Percentiles rank a stretch among this genome's conserved stretches.
Conservation (phyloP, 2,888 invertebrate species). For the Eupithecia dodoneata region DNA sequence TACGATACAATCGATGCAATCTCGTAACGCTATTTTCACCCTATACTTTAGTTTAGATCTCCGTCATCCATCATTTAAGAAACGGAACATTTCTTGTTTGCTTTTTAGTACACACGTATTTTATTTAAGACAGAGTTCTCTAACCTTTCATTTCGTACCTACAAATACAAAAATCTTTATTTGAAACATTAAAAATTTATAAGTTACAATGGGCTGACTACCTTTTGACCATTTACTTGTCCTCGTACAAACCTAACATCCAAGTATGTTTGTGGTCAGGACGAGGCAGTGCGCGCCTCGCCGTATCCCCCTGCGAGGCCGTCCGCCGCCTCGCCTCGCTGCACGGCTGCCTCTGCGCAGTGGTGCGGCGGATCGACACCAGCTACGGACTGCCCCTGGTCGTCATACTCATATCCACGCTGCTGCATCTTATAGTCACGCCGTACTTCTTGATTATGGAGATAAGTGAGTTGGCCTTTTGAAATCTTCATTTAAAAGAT, state of each 20-base stretch:
- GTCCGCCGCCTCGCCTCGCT: conserved; percentile 78
- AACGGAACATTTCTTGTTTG: too few species aligned
- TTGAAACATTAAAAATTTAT: too few species aligned
- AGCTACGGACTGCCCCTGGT: conserved; percentile 83
- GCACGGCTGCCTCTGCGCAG: conserved; percentile 81
- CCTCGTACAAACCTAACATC: too few species aligned
- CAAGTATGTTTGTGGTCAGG: conserved; percentile 48
- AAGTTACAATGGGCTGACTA: too few species aligned
- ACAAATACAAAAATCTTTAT: too few species aligned
- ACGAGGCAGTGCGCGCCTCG: conserved; percentile 63
- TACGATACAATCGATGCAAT: too few species aligned
- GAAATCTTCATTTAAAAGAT: too few species aligned
- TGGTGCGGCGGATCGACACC: conserved; percentile 76
- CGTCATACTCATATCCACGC: conserved; percentile 81
- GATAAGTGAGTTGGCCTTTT: conserved; percentile 63
- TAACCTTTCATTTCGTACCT: neutral
- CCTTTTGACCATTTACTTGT: too few species aligned
- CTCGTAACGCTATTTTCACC: too few species aligned
- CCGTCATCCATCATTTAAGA: too few species aligned
- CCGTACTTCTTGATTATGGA: conserved; percentile 85
- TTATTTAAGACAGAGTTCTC: neutral
- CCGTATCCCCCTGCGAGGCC: conserved; percentile 70
- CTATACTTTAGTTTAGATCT: too few species aligned
- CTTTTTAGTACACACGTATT: too few species aligned
- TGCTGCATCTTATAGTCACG: conserved; percentile 85